Conservation (phyloP, 1,140 invertebrate species). For the Aphaenogaster ashmeadi region DNA sequence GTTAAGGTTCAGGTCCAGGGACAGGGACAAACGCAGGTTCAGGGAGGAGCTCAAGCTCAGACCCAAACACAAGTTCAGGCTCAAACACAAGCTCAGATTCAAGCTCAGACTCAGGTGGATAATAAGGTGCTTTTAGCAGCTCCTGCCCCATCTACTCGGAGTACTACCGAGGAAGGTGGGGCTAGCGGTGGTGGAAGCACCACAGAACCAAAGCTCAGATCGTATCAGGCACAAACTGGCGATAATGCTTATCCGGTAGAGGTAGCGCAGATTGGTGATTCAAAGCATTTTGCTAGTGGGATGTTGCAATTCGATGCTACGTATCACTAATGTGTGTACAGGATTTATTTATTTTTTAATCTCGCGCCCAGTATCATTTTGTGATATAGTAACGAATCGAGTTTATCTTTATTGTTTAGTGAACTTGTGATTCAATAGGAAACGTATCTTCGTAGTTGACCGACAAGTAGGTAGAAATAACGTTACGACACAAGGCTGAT, state of each 20-base stretch:
- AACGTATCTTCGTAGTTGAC: conserved; percentile 80
- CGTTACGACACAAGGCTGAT: conserved; percentile 85
- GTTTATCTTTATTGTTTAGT: conserved; percentile 75
- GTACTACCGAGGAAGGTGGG: conserved; percentile 64
- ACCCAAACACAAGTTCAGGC: conserved; percentile 72
- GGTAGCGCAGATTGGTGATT: conserved; percentile 80
- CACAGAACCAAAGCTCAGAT: conserved; percentile 70
- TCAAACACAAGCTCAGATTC: conserved; percentile 65
- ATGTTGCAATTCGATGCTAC: conserved; percentile 85
- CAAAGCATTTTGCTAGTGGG: conserved; percentile 83
- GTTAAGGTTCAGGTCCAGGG: conserved; percentile 75
- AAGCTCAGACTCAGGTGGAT: conserved; percentile 71
- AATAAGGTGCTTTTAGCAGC: conserved; percentile 69
- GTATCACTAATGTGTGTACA: conserved; percentile 83
- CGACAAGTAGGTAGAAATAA: conserved; percentile 75
- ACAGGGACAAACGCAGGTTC: conserved; percentile 71
- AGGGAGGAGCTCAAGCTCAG: conserved; percentile 74
- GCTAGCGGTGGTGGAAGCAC: conserved; percentile 50
- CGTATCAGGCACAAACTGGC: conserved; percentile 77
- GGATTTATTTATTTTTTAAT: conserved; percentile 76
- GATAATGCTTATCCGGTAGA: conserved; percentile 82
- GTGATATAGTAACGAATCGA: conserved; percentile 68
- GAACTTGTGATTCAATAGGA: conserved; percentile 83
- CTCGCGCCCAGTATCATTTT: conserved; percentile 84
- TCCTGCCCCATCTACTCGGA: conserved; percentile 64